A percentile compares a stretch with the other conserved stretches of the same genome.
Evolutionary conservation across 2,797 vertebrate species (phyloP).

Genomic region (Smutsia gigantea): DNA sequence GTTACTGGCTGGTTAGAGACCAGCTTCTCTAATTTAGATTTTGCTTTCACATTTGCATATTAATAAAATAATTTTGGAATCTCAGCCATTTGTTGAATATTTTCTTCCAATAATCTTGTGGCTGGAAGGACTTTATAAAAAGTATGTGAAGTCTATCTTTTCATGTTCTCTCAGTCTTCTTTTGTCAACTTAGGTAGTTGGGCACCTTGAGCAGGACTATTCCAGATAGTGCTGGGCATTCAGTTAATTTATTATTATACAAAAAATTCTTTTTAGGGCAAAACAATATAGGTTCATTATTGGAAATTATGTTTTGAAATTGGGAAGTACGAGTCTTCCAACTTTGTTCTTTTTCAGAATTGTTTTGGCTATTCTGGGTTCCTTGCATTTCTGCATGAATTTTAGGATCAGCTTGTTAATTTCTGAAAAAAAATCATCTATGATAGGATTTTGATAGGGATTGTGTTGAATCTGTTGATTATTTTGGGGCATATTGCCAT

Average conservation of each 20-base stretch:
- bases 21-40: not conserved
- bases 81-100: not conserved
- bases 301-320: not conserved
- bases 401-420: constrained; percentile 5
- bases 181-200: not conserved
- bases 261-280: not conserved
- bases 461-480: not conserved
- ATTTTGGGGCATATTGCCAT: not conserved
- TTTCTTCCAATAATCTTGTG: constrained; percentile 35
- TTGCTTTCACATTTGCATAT: not conserved
- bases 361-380: not conserved
- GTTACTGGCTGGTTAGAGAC: not conserved
- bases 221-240: not conserved
- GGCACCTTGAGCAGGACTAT: not conserved
- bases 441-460: not conserved
- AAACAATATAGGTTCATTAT: not conserved
- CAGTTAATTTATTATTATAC: not conserved
- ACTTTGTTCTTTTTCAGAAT: not conserved
- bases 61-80: not conserved
- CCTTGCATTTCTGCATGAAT: not conserved
- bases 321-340: not conserved
- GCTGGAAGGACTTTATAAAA: not conserved
- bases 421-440: not conserved
- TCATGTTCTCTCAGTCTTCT: not conserved
- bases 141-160: not conserved